Percentiles rank a stretch among this genome's conserved stretches.
Evolutionary conservation across 2,113 vertebrate species (phyloP).

Genomic region (Apaloderma vittatum): DNA sequence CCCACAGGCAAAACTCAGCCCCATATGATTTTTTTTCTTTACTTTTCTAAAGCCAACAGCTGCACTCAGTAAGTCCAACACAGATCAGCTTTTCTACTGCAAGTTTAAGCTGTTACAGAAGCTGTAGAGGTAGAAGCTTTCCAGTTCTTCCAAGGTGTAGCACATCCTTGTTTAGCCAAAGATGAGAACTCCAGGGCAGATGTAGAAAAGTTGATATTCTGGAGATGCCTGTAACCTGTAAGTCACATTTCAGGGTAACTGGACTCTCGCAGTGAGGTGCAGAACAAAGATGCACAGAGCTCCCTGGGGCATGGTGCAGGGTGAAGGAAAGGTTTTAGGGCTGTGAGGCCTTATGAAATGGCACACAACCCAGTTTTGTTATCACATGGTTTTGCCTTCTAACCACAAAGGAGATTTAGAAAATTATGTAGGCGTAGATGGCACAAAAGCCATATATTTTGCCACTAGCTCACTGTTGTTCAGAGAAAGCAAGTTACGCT

Average conservation of each 20-base stretch:
- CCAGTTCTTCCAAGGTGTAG: neutral
- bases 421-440: neutral
- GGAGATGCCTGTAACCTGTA: neutral
- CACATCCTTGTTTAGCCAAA: neutral
- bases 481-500: neutral
- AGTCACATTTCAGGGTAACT: neutral
- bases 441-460: neutral
- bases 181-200: neutral
- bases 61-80: neutral
- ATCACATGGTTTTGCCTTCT: neutral
- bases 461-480: neutral
- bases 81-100: neutral
- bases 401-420: neutral
- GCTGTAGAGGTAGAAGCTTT: neutral
- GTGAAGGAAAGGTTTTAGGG: neutral
- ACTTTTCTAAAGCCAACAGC: neutral
- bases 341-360: neutral
- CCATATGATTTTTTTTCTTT: neutral
- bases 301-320: neutral
- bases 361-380: neutral
- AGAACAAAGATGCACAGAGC: neutral
- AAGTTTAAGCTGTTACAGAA: neutral
- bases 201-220: neutral
- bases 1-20: neutral
- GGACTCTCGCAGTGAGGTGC: neutral